Evolutionary conservation across 2,888 invertebrate genomes (phyloP).

Genomic region (Cistogaster globosa): DNA sequence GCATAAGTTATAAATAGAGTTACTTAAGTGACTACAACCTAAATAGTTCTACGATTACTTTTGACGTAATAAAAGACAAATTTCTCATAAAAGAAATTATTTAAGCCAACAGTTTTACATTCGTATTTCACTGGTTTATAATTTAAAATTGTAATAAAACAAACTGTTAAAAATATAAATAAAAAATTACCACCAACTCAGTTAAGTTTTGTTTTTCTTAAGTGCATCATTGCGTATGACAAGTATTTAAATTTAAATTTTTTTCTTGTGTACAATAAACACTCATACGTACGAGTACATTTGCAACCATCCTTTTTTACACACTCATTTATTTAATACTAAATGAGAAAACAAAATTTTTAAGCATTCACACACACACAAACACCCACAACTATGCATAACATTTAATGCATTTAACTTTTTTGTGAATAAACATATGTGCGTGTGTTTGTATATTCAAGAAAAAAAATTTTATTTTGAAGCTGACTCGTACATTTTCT

Average conservation of each 20-base stretch:
- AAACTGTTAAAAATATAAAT: not conserved
- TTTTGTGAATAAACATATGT: not conserved
- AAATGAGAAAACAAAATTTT: too few species aligned
- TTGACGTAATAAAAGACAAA: too few species aligned
- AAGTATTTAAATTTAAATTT: constrained; percentile 15
- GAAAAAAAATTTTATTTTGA: not conserved
- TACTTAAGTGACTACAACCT: too few species aligned
- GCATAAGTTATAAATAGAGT: too few species aligned
- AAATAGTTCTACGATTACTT: too few species aligned
- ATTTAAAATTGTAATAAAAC: not conserved
- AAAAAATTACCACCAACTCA: not conserved
- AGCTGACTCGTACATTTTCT: not conserved
- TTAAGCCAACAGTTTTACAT: too few species aligned
- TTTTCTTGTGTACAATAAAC: constrained; percentile 3
- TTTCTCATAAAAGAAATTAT: too few species aligned
- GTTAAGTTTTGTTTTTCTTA: not conserved
- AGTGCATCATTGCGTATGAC: constrained; percentile 39
- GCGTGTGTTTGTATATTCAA: too few species aligned
- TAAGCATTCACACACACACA: too few species aligned
- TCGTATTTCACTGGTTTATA: not conserved
- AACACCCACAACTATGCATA: too few species aligned
- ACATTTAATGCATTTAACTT: too few species aligned
- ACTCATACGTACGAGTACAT: constrained; percentile 29
- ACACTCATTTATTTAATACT: too few species aligned
- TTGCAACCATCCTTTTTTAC: not conserved